phyloP scores from a whole-genome alignment of 2,888 invertebrate species.

The Villa cingulata region DNA sequence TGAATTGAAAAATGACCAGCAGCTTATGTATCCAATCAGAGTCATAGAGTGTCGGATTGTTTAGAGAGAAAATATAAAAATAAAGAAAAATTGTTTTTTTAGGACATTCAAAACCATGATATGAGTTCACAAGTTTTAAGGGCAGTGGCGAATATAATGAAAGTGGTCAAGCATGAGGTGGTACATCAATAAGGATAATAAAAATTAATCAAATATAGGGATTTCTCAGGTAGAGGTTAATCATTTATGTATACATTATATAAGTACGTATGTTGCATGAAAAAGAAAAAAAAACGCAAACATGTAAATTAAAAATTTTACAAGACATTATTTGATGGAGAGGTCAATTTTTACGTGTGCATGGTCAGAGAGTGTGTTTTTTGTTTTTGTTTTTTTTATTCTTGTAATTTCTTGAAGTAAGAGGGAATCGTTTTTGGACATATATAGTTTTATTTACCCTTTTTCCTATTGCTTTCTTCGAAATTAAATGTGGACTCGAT shows the following conservation, averaged over 20 bases:
- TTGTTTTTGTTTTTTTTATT: neutral
- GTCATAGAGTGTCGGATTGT: conserved; percentile 5
- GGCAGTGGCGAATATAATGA: neutral
- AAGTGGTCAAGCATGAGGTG: conserved; percentile 11
- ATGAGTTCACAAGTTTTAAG: neutral
- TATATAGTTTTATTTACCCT: too few species aligned
- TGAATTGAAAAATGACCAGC: conserved; percentile 1
- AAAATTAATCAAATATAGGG: conserved; percentile 12
- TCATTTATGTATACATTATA: too few species aligned
- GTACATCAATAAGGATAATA: conserved; percentile 8
- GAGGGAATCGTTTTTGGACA: too few species aligned
- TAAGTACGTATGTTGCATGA: too few species aligned
- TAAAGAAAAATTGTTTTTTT: too few species aligned
- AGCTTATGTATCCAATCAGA: conserved; percentile 11
- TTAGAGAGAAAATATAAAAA: too few species aligned
- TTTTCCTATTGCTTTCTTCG: neutral
- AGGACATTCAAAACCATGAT: too few species aligned
- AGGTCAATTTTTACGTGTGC: neutral
- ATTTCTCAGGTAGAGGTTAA: conserved; percentile 4
- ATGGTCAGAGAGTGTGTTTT: neutral
- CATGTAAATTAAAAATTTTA: too few species aligned
- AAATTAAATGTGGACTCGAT: conserved; percentile 7
- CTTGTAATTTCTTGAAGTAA: too few species aligned
- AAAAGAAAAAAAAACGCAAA: too few species aligned
- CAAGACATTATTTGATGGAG: neutral